phyloP scores from a whole-genome alignment of 1,140 invertebrate species.

The Cyclargus thomasi region DNA sequence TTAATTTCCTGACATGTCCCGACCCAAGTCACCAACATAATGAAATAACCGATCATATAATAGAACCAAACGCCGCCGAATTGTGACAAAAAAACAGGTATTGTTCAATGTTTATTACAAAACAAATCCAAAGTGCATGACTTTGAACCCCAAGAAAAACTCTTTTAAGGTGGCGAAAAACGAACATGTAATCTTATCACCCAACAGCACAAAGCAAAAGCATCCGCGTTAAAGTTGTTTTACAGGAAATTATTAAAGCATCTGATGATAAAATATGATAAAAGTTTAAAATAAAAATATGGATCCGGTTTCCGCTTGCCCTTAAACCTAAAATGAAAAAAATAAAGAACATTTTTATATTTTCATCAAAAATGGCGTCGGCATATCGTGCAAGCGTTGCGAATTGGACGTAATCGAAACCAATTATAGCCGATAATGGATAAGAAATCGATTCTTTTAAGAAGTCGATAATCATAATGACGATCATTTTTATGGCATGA shows the following conservation, averaged over 20 bases:
- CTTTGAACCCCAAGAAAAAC: neutral
- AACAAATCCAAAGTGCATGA: neutral
- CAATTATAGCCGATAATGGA: constrained; percentile 6
- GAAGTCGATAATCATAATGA: neutral
- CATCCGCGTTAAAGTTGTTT: constrained; percentile 2
- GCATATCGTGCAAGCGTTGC: constrained; percentile 7
- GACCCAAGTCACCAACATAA: constrained; percentile 2
- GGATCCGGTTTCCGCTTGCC: constrained; percentile 15
- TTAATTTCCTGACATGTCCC: constrained; percentile 15
- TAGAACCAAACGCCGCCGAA: neutral
- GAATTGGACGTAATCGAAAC: constrained; percentile 12
- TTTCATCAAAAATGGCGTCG: constrained; percentile 14
- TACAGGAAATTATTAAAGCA: constrained; percentile 13
- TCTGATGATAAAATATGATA: constrained; percentile 12
- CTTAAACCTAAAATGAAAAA: constrained; percentile 4
- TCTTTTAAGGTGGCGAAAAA: neutral
- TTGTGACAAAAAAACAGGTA: neutral
- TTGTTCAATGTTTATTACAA: neutral
- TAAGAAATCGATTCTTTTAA: neutral
- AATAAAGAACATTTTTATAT: constrained; percentile 10
- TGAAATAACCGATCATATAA: constrained; percentile 9
- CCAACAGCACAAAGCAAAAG: neutral
- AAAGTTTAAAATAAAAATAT: constrained; percentile 14
- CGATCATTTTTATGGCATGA: neutral
- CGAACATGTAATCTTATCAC: neutral